Conservation (phyloP, 2,888 invertebrate species). For the Leucophora obtusa region DNA sequence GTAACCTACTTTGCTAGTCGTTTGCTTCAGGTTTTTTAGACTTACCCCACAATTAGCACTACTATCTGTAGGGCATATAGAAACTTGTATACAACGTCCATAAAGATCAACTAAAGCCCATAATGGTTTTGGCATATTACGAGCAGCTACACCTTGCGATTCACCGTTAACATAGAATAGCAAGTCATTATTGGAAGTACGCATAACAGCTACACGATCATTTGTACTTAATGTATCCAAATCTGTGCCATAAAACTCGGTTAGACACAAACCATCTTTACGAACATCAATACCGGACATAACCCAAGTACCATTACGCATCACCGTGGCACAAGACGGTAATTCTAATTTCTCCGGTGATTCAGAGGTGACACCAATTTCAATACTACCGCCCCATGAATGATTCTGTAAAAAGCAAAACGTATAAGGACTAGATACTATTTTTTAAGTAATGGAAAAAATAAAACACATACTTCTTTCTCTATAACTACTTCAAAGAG, state of each 20-base stretch:
- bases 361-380: constrained; percentile 86
- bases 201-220: constrained; percentile 90
- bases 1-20: no score
- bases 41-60: constrained; percentile 67
- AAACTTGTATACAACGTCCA: constrained; percentile 90
- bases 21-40: background rate
- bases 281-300: constrained; percentile 93
- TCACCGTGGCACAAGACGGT: constrained; percentile 88
- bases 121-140: constrained; percentile 85
- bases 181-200: constrained; percentile 88
- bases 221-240: constrained; percentile 90
- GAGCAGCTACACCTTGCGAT: constrained; percentile 91
- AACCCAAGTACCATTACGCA: constrained; percentile 92
- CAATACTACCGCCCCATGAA: constrained; percentile 88
- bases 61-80: constrained; percentile 76
- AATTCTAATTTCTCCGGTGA: constrained; percentile 84
- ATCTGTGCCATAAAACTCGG: constrained; percentile 91
- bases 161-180: constrained; percentile 93
- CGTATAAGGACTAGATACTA: background rate
- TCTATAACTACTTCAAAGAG: constrained; percentile 93
- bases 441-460: background rate
- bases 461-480: constrained; percentile 84
- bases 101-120: constrained; percentile 90
- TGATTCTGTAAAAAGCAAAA: constrained; percentile 81
- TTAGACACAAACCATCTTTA: constrained; percentile 89